Evolutionary conservation across 1,140 invertebrate species (phyloP), one percentile per base, ranked within the genome.

Genomic region (Ooceraea biroi): DNA sequence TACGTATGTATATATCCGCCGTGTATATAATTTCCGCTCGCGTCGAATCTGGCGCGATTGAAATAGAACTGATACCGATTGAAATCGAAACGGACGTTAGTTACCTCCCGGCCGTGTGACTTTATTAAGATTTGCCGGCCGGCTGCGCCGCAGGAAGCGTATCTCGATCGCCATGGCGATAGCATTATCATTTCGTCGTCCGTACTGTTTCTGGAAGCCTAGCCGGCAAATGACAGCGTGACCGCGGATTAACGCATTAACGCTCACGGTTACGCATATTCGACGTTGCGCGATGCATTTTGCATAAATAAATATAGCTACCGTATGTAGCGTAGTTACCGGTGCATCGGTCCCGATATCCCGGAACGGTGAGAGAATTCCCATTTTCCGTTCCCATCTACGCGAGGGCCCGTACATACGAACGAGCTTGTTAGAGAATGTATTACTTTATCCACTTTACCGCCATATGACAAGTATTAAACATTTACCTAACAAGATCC

Each of bases 21-120:
- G 17, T 8, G 73, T 19, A 27, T 77, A n/a, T 76, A 69, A 82
- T 72, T 71, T 77, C 58, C 86, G 74, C 74, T 82, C 63, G n/a
- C 27, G 58, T 85, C 83, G 48, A 66, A 77, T 76, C 65, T 76
- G 74, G 55, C 41, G 73, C 55, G 82, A 66, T 25, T 58, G 41
- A 84, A 48, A 57, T n/a, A 10, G 22, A 19, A 41, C 3, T 22
- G 19, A 30, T 44, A 55, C 25, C 48, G 68, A 68, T 82, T 72
- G 74, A 77, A 77, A 80, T 71, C 8, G 50, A 80, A 71, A 55
- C 50, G n/a, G 65, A 58, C 65, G 44, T 57, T 41, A 27, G 11
- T 48, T 57, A 44, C 11, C 25, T 71, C 71, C 65, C 50, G 65
- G 48, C 50, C n/a, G 30, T 69, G 19, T 12, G 10, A 46, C 30